Evolutionary conservation across 2,797 vertebrate species (phyloP).

Genomic region (Pogonophryne albipinna): DNA sequence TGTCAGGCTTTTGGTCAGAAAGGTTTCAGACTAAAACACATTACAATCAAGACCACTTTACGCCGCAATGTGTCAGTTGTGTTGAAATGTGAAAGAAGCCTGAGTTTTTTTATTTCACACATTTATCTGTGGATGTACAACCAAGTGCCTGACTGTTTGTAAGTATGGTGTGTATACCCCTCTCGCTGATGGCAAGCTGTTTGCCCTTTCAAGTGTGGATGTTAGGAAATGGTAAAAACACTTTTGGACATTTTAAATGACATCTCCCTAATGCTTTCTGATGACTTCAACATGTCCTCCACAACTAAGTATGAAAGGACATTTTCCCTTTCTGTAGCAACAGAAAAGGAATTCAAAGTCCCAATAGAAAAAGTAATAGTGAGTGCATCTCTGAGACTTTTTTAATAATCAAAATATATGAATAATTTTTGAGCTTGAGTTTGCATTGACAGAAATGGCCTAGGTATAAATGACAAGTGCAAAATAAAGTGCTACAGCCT

Average conservation of each 20-base stretch:
- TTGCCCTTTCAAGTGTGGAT: not conserved
- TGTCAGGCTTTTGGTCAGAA: not conserved
- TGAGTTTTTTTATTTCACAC: not conserved
- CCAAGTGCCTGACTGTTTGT: not conserved
- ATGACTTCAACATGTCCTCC: not conserved
- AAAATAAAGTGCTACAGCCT: not conserved
- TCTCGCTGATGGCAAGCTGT: not conserved
- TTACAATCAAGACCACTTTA: not conserved
- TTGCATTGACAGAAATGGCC: slow-evolving; percentile 3
- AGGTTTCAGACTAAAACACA: not conserved
- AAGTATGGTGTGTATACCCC: not conserved
- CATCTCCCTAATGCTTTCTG: not conserved
- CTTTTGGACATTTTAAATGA: not conserved
- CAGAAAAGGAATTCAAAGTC: not conserved
- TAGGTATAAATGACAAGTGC: slow-evolving; percentile 6
- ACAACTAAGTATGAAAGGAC: not conserved
- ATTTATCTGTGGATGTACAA: not conserved
- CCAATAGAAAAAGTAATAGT: not conserved
- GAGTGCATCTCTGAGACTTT: slow-evolving; percentile 6
- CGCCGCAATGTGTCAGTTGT: not conserved
- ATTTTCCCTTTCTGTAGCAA: not conserved
- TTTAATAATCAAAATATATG: slow-evolving; percentile 17
- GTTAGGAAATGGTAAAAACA: not conserved
- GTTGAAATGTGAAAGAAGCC: not conserved
- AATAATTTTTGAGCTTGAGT: slow-evolving; percentile 24